Evolutionary conservation across 2,797 vertebrate species (phyloP), one percentile per base, ranked within the genome.

Genomic region (Orientallactaga sibirica): DNA sequence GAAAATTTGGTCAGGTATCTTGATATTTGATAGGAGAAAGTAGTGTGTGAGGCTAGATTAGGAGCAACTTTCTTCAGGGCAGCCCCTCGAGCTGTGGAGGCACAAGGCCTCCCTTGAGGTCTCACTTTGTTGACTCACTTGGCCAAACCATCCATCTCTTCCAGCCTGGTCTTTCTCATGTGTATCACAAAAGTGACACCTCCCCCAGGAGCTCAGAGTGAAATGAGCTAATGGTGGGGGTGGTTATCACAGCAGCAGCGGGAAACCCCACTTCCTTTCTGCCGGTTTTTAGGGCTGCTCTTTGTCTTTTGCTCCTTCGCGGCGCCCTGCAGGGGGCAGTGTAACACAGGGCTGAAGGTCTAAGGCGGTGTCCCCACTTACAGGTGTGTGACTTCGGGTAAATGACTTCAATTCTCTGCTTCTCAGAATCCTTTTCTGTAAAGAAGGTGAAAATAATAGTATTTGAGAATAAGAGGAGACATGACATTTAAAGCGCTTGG

Each of bases 391-490:
- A 90, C 48, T 96, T 91, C 43, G 27, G 79, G 75, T n/a, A 88
- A 96, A 92, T 96, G 66, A 83, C 85, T 95, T 90, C 37, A 78
- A 86, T 95, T 88, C 68, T 33, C 73, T 86, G 73, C 55, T 77
- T 93, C 89, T 91, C 92, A 93, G 87, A 75, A 92, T 3, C 58
- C 66, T 94, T 95, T 52, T 94, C 75, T 58, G 6, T 81, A 66
- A 91, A 94, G 91, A 79, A 70, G 61, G 25, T 68, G 37, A 68
- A 95, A 93, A 88, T 92, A 74, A 88, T 88, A 93, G 88, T 70
- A 86, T 93, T 95, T 96, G 88, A 95, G 82, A 81, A 27, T 87
- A 93, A 64, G 70, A 83, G 86, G 89, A 96, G 67, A 91, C 52
- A 55, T 76, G n/a, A 41, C 78, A 88, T 92, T 84, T 88, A 67